These are phyloP conservation scores for Rhinatrema bivittatum DNA, from an alignment of 2,797 vertebrate genomes.

Conservation along the genomic window DNA sequence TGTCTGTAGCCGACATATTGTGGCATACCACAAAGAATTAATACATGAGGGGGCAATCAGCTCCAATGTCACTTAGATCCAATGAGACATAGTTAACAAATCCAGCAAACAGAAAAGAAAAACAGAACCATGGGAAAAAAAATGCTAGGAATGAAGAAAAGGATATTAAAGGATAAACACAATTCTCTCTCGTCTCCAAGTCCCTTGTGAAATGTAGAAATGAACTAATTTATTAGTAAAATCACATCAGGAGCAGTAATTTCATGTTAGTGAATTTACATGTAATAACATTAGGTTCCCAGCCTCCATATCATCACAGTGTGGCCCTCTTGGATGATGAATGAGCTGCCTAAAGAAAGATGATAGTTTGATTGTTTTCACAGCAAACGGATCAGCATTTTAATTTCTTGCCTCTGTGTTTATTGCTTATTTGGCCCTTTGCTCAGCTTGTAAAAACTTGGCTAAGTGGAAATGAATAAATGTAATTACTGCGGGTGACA, in stretches of 20 bases:
- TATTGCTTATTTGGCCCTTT: slow-evolving; percentile 79
- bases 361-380: slow-evolving; percentile 82
- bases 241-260: slow-evolving; percentile 76
- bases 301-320: slow-evolving; percentile 57
- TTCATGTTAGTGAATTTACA: slow-evolving; percentile 81
- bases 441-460: slow-evolving; percentile 75
- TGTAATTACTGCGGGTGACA: slow-evolving; percentile 76
- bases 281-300: slow-evolving; percentile 72
- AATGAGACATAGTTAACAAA: too few species aligned
- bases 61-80: too few species aligned
- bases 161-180: too few species aligned
- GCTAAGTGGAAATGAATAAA: slow-evolving; percentile 82
- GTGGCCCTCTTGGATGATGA: slow-evolving; percentile 67
- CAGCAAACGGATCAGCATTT: slow-evolving; percentile 79
- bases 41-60: too few species aligned
- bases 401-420: slow-evolving; percentile 81
- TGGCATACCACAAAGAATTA: too few species aligned
- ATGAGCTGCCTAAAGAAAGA: slow-evolving; percentile 74
- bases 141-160: too few species aligned
- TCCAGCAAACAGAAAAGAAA: too few species aligned
- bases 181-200: too few species aligned
- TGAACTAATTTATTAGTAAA: slow-evolving; percentile 83
- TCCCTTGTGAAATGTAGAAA: slow-evolving; percentile 63
- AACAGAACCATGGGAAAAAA: too few species aligned
- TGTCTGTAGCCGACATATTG: too few species aligned